Evolutionary conservation across 2,888 invertebrate species (phyloP).

Genomic region (Drosophila cognata): DNA sequence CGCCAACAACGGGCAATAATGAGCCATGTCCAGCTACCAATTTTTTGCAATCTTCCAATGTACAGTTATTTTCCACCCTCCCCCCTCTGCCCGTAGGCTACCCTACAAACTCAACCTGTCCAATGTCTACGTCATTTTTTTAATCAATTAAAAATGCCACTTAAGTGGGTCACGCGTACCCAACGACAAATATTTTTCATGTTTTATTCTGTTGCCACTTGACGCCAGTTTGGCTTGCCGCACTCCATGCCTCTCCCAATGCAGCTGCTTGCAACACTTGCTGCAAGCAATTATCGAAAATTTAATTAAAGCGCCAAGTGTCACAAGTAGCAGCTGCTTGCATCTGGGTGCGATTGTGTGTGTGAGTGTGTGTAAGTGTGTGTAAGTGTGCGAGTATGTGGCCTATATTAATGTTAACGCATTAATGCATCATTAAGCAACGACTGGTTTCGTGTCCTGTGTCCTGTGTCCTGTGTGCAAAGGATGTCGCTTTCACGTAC

Average conservation of each 20-base stretch:
- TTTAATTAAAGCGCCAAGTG: constrained; percentile 79
- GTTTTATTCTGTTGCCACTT: constrained; percentile 45
- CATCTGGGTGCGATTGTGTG: constrained; percentile 6
- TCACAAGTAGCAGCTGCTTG: constrained; percentile 41
- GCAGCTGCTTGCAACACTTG: constrained; percentile 22
- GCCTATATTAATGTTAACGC: constrained; percentile 72
- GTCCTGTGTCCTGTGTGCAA: neutral
- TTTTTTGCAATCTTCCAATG: constrained; percentile 2
- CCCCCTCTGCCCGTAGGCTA: neutral
- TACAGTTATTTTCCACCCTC: neutral
- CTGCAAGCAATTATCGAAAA: constrained; percentile 79
- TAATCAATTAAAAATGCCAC: constrained; percentile 78
- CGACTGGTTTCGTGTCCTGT: constrained; percentile 16
- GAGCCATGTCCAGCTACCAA: constrained; percentile 33
- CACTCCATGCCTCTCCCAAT: neutral
- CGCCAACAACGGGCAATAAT: constrained; percentile 53
- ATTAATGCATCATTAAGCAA: constrained; percentile 72
- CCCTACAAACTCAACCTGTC: constrained; percentile 5
- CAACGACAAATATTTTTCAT: constrained; percentile 58
- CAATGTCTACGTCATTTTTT: constrained; percentile 50
- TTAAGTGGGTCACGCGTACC: constrained; percentile 54
- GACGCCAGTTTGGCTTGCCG: constrained; percentile 28
- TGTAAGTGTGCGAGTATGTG: constrained; percentile 15
- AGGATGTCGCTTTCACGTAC: neutral
- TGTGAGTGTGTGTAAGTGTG: constrained; percentile 10